These are phyloP conservation scores for Sinocyclocheilus anophthalmus DNA, from an alignment of 2,113 vertebrate genomes.

Conservation along the genomic window DNA sequence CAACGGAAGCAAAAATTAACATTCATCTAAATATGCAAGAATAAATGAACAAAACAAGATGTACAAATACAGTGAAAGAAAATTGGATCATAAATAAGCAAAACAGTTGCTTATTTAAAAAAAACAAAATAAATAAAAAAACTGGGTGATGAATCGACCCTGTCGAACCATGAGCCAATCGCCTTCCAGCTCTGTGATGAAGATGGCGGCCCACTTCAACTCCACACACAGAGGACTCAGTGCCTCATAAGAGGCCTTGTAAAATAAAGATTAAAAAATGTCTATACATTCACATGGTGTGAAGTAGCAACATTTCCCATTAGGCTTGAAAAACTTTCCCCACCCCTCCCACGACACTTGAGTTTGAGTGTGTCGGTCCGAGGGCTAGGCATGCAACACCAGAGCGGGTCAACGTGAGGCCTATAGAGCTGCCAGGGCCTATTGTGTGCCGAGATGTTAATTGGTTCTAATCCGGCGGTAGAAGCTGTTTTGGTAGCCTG, in stretches of 20 bases:
- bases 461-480: constrained; percentile 99
- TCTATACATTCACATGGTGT: constrained; percentile 86
- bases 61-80: neutral
- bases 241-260: constrained; percentile 36
- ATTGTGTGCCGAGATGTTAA: constrained; percentile 99
- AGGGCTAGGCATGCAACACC: constrained; percentile 91
- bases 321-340: constrained; percentile 97
- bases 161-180: constrained; percentile 24
- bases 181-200: constrained; percentile 21
- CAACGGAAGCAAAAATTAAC: neutral
- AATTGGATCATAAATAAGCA: neutral
- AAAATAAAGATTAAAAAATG: constrained; percentile 74
- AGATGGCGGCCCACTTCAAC: constrained; percentile 41
- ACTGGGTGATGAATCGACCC: neutral
- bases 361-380: constrained; percentile 92
- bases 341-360: constrained; percentile 94
- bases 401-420: constrained; percentile 87
- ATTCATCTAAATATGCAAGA: neutral
- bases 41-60: neutral
- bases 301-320: constrained; percentile 97
- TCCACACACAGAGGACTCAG: constrained; percentile 9
- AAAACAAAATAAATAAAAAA: neutral
- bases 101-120: too few species aligned
- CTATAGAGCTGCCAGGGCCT: constrained; percentile 93
- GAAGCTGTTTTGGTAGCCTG: constrained; percentile 99